phyloP scores from a whole-genome alignment of 2,113 vertebrate species.

The Bothrops jararaca region DNA sequence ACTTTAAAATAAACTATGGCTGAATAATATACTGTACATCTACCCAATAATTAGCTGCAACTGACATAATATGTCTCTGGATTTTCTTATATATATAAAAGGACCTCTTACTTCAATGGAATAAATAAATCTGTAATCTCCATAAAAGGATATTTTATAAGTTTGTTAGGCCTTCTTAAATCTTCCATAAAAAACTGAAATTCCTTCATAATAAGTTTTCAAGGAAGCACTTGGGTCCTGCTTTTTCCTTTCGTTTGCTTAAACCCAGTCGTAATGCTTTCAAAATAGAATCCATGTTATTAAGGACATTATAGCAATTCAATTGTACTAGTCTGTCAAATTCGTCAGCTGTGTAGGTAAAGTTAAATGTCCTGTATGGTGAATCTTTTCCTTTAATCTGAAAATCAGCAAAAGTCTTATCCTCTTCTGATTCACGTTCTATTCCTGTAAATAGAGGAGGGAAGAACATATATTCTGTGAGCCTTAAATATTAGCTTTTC shows the following conservation, averaged over 20 bases:
- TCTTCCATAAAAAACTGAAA: accelerated
- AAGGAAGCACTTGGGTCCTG: conserved; percentile 2
- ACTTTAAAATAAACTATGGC: neutral
- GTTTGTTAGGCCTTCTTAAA: neutral
- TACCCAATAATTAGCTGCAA: neutral
- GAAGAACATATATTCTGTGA: neutral
- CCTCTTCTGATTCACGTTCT: conserved; percentile 65
- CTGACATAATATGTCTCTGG: neutral
- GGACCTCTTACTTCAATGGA: neutral
- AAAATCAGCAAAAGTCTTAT: conserved; percentile 70
- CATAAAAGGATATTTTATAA: neutral
- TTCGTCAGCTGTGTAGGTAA: conserved; percentile 65
- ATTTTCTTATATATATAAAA: neutral
- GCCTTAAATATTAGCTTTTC: neutral
- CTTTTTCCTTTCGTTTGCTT: conserved; percentile 53
- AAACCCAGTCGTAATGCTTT: conserved; percentile 61
- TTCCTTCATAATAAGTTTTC: neutral
- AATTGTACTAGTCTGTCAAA: conserved; percentile 70
- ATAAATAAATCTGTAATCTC: neutral
- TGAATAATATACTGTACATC: neutral
- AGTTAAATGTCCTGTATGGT: conserved; percentile 71
- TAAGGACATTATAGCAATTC: conserved; percentile 72
- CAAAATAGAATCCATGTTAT: conserved; percentile 59
- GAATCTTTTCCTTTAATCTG: conserved; percentile 63
- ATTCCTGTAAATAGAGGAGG: conserved; percentile 53